Evolutionary conservation across 2,888 invertebrate species (phyloP), one percentile per base, ranked within the genome.

Genomic region (Hypselothyrea guttata): DNA sequence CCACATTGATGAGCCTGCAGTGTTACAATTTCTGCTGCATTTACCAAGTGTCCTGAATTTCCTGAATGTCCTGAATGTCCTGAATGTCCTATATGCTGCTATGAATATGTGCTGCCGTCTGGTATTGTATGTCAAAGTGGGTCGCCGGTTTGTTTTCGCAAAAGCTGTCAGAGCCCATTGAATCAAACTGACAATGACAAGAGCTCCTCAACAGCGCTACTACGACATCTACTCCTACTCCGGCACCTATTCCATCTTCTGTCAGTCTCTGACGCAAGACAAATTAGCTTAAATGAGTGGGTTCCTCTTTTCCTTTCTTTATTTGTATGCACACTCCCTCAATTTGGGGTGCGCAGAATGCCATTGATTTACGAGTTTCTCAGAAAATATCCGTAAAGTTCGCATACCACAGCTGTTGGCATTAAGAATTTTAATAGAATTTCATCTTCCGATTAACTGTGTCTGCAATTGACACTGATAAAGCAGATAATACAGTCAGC

Each of bases 91-190:
- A 15, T 22, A 42, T 55, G 60, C 44, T 56, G 42, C 42, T 28
- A 46, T 56, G 22, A 40, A 38, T 58, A 33, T 57, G 57, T 38
- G 40, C 52, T 45, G 52, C 13, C 15, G 37, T 1, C 18, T 33
- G 12, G 55, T 60, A 78, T 78, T 81, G 81, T 77, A 46, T 35
- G 18, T 18, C 55, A 78, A 84, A 82, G 78, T 82, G 76, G 84
- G 82, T 63, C 71, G 82, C 63, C 70, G 78, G 74, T 74, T 73
- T 84, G 78, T 82, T 84, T 56, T 72, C 60, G 59, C 68, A 74
- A 74, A 75, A 71, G 75, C 68, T 78, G 77, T 78, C 70, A 15
- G 15, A 22, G 44, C 53, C 54, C 65, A 61, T 67, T 81, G 65
- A 72, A 56, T 63, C 60, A 46, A 57, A 48, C 66, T 54, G 60